phyloP scores from a whole-genome alignment of 2,797 vertebrate species.

The Sarcoramphus papa region DNA sequence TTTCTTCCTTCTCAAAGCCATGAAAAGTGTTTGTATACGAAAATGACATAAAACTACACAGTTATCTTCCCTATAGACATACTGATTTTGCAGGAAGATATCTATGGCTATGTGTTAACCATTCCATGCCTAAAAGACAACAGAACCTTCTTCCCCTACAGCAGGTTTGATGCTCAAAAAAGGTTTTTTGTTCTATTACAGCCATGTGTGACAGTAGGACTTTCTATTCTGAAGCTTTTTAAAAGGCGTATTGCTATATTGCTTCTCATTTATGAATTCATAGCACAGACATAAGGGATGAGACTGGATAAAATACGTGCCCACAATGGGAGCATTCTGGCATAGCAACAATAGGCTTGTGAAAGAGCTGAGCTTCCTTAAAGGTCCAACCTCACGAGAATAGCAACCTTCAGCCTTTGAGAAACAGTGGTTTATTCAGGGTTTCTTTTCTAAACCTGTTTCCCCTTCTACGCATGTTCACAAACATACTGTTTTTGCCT shows the following conservation, averaged over 20 bases:
- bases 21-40: neutral
- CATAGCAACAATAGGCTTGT: neutral
- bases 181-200: neutral
- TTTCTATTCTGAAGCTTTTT: neutral
- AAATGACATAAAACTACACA: neutral
- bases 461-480: neutral
- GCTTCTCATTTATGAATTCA: constrained; percentile 13
- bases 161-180: neutral
- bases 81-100: neutral
- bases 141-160: neutral
- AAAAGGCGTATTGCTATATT: neutral
- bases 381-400: neutral
- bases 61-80: neutral
- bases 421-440: neutral
- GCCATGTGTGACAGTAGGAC: neutral
- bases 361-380: constrained; percentile 1
- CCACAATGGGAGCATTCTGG: neutral
- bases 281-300: neutral
- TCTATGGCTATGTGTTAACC: neutral
- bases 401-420: neutral
- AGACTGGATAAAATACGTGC: neutral
- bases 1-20: neutral
- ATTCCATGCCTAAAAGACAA: neutral
- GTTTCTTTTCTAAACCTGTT: neutral
- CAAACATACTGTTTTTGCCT: neutral